Conservation (phyloP, 2,888 invertebrate genomes). For the Cyrtodaria siliqua region DNA sequence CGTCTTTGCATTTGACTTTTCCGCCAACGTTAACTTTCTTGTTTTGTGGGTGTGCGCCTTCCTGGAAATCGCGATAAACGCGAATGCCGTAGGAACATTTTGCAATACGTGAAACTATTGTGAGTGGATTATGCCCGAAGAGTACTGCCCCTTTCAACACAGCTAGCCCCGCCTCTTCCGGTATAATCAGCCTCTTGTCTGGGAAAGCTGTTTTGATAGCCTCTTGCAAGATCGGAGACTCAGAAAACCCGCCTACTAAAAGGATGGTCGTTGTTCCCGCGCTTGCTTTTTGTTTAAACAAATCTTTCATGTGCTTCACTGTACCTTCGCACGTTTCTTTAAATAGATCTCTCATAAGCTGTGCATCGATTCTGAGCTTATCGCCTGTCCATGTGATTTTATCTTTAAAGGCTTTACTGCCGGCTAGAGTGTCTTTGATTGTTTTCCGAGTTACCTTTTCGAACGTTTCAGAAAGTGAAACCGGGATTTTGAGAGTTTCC, state of each 20-base stretch:
- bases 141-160: slow-evolving; percentile 71
- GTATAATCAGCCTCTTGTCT: slow-evolving; percentile 59
- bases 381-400: slow-evolving; percentile 50
- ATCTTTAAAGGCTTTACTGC: slow-evolving; percentile 35
- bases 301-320: slow-evolving; percentile 55
- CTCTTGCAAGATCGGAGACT: slow-evolving; percentile 63
- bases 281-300: slow-evolving; percentile 46
- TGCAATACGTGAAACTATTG: slow-evolving; percentile 60
- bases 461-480: slow-evolving; percentile 41
- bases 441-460: slow-evolving; percentile 24
- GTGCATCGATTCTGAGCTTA: slow-evolving; percentile 57
- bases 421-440: slow-evolving; percentile 39
- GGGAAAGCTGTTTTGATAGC: slow-evolving; percentile 52
- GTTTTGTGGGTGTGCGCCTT: slow-evolving; percentile 42
- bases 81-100: slow-evolving; percentile 65
- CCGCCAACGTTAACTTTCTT: slow-evolving; percentile 56
- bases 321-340: slow-evolving; percentile 44
- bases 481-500: slow-evolving; percentile 64
- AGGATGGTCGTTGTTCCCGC: slow-evolving; percentile 57
- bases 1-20: slow-evolving; percentile 56
- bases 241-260: slow-evolving; percentile 69
- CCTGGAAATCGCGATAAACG: slow-evolving; percentile 52
- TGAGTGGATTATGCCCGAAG: slow-evolving; percentile 63
- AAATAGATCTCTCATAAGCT: slow-evolving; percentile 53
- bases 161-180: slow-evolving; percentile 68